These are phyloP conservation scores for Drepana falcataria DNA, from an alignment of 2,888 invertebrate species.

Conservation along the genomic window DNA sequence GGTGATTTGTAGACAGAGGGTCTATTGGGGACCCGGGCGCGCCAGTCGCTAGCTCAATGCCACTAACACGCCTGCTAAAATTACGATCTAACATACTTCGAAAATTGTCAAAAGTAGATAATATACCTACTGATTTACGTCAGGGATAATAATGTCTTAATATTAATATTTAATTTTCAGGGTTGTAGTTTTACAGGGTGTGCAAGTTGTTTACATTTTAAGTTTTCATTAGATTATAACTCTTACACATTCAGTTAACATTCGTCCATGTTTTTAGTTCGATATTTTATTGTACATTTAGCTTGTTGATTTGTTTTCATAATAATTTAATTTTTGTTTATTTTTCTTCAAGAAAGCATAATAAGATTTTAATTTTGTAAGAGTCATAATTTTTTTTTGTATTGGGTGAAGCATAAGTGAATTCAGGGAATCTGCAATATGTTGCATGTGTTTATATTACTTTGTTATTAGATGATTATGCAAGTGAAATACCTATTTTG, in stretches of 20 bases:
- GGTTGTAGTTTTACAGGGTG: conserved; percentile 69
- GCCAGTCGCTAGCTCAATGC: conserved; percentile 66
- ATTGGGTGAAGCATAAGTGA: conserved; percentile 46
- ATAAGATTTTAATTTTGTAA: conserved; percentile 55
- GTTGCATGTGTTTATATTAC: conserved; percentile 31
- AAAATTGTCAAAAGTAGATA: neutral
- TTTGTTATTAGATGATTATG: conserved; percentile 13
- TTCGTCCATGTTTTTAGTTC: conserved; percentile 76
- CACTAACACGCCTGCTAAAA: conserved; percentile 58
- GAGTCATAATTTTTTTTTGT: conserved; percentile 52
- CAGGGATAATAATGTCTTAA: conserved; percentile 13
- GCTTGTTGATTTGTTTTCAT: conserved; percentile 70
- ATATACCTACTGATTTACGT: conserved; percentile 5
- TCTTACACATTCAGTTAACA: conserved; percentile 68
- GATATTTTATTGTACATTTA: conserved; percentile 72
- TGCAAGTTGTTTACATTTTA: conserved; percentile 56
- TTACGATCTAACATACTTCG: conserved; percentile 31
- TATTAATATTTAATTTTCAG: conserved; percentile 22
- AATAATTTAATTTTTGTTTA: conserved; percentile 71
- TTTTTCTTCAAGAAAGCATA: conserved; percentile 60
- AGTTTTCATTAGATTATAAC: conserved; percentile 48
- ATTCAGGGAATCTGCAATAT: conserved; percentile 76
- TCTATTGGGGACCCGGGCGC: conserved; percentile 34
- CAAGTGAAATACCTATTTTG: conserved; percentile 9
- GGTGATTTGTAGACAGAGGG: conserved; percentile 43